A percentile compares a stretch with the other conserved stretches of the same genome.
These are phyloP conservation scores for Argynnis bischoffii DNA, from an alignment of 2,888 invertebrate genomes.

Conservation along the genomic window DNA sequence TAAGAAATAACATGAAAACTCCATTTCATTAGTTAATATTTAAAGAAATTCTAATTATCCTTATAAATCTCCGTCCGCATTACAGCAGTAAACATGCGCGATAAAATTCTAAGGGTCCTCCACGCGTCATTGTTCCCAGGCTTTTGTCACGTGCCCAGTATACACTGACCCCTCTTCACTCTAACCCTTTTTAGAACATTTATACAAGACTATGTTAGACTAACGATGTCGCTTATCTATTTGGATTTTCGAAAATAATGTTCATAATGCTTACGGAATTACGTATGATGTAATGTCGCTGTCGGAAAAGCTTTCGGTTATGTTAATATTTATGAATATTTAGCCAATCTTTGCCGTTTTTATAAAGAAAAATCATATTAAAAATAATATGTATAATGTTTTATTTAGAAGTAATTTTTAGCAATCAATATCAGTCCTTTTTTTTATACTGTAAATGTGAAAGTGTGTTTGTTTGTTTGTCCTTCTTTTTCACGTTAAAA, in stretches of 20 bases:
- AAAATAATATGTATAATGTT: too few species aligned
- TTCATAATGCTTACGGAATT: neutral
- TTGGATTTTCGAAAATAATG: neutral
- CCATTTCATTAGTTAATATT: constrained; percentile 3
- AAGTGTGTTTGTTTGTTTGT: too few species aligned
- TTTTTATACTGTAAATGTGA: too few species aligned
- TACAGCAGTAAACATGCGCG: constrained; percentile 42
- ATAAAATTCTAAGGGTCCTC: constrained; percentile 52
- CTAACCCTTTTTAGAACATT: constrained; percentile 42
- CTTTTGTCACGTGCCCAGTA: constrained; percentile 62
- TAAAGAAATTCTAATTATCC: constrained; percentile 23
- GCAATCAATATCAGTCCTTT: too few species aligned
- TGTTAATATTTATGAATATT: too few species aligned
- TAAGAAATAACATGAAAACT: neutral
- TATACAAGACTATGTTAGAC: constrained; percentile 40
- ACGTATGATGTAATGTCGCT: neutral
- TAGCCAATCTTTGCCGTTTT: too few species aligned
- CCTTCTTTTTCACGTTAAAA: too few species aligned
- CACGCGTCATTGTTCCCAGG: constrained; percentile 58
- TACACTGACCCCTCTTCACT: constrained; percentile 48
- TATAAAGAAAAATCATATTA: too few species aligned
- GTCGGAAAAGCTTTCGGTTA: too few species aligned
- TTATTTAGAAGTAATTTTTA: too few species aligned
- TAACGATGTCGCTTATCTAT: constrained; percentile 23
- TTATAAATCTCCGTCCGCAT: constrained; percentile 32